A percentile compares a stretch with the other conserved stretches of the same genome.
These are phyloP conservation scores for Unio delphinus DNA, from an alignment of 2,888 invertebrate genomes.

Conservation along the genomic window DNA sequence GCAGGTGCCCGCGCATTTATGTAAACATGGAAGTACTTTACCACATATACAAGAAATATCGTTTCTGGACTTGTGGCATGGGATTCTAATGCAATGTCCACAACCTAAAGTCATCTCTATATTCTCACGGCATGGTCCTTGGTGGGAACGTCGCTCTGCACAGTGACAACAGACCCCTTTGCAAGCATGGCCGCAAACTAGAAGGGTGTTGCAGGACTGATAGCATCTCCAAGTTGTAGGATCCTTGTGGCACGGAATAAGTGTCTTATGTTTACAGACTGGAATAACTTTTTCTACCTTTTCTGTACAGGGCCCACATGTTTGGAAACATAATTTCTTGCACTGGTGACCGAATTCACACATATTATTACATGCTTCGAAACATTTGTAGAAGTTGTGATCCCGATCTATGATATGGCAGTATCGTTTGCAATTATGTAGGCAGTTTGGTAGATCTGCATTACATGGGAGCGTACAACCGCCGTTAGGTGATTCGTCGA, in stretches of 20 bases:
- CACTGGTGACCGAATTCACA: constrained; percentile 5
- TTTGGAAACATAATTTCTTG: constrained; percentile 2
- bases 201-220: neutral
- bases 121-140: no score
- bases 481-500: constrained; percentile 45
- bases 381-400: constrained; percentile 12
- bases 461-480: constrained; percentile 52
- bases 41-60: no score
- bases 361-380: constrained; percentile 7
- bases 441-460: constrained; percentile 30
- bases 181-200: constrained; percentile 11
- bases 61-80: no score
- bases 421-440: constrained; percentile 13
- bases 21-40: no score
- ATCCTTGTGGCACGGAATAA: constrained; percentile 6
- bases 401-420: constrained; percentile 16
- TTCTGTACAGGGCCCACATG: constrained; percentile 12
- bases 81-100: no score
- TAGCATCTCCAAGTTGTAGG: constrained; percentile 1
- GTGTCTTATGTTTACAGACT: constrained; percentile 8
- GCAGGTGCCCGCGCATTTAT: neutral
- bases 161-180: no score
- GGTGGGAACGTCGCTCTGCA: no score
- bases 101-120: no score
- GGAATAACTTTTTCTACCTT: constrained; percentile 8